phyloP scores from a whole-genome alignment of 2,113 vertebrate genomes.

The Nothoprocta pentlandii region DNA sequence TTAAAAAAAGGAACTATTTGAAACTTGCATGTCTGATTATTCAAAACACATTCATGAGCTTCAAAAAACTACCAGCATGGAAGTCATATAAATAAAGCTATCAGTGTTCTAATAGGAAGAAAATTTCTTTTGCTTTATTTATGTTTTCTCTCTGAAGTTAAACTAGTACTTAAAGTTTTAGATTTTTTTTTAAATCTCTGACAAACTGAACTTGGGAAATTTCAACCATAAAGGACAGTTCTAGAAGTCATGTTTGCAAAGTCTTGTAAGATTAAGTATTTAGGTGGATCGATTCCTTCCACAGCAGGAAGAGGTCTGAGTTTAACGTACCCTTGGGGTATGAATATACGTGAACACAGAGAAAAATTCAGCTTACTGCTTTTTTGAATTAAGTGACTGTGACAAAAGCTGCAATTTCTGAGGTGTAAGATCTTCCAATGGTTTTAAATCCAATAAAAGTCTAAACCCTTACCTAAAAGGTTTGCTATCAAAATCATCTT shows the following conservation, averaged over 20 bases:
- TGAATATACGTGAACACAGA: not conserved
- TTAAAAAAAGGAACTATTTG: not conserved
- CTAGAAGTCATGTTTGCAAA: not conserved
- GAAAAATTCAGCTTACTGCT: not conserved
- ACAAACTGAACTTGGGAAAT: not conserved
- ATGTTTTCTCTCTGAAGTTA: not conserved
- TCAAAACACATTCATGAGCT: not conserved
- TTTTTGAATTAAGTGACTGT: not conserved
- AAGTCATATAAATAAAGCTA: not conserved
- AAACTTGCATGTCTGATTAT: not conserved
- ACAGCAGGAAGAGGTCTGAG: not conserved
- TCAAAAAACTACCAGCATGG: not conserved
- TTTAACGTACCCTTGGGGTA: not conserved
- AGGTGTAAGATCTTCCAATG: not conserved
- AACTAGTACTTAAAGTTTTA: not conserved
- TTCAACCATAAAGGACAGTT: not conserved
- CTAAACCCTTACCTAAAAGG: not conserved
- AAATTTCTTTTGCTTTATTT: not conserved
- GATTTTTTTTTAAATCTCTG: not conserved
- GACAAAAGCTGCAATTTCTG: not conserved
- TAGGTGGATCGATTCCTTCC: not conserved
- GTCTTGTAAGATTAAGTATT: not conserved
- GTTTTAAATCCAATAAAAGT: not conserved
- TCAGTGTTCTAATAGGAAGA: not conserved
- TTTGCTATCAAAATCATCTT: not conserved